phyloP scores from a whole-genome alignment of 2,113 vertebrate genomes.

The Rhinoptilus africanus region DNA sequence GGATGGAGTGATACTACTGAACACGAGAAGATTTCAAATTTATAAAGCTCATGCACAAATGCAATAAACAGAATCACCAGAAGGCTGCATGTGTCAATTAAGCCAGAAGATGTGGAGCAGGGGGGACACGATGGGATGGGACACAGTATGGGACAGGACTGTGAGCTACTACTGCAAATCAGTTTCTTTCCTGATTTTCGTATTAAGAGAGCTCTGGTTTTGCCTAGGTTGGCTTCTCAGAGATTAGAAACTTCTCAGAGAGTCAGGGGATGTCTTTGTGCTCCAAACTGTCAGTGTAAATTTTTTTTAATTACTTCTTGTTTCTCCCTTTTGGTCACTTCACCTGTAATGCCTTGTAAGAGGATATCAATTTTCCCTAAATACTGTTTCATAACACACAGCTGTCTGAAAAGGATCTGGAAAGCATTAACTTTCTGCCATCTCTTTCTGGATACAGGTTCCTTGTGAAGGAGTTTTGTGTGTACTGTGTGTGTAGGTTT shows the following conservation, averaged over 20 bases:
- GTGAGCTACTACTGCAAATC: neutral
- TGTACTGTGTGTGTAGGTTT: neutral
- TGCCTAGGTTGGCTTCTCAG: neutral
- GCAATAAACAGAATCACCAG: neutral
- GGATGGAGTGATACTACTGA: neutral
- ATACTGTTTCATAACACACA: neutral
- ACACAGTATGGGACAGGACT: neutral
- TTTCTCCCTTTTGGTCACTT: neutral
- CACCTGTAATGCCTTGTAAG: neutral
- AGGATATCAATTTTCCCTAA: neutral
- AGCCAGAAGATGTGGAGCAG: neutral
- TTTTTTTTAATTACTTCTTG: neutral
- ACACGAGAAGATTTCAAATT: neutral
- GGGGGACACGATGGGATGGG: fast-evolving
- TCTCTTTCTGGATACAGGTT: neutral
- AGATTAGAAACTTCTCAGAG: neutral
- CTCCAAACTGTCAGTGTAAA: neutral
- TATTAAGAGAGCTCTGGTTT: neutral
- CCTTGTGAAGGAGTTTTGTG: neutral
- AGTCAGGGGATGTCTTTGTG: neutral
- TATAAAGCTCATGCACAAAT: neutral
- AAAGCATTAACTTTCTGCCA: neutral
- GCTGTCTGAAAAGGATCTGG: neutral
- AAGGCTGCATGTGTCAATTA: neutral
- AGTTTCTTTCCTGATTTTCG: neutral